These are phyloP conservation scores for Stichopus chloronotus DNA, from an alignment of 35 echinoderm and acorn worm genomes.

Conservation along the genomic window DNA sequence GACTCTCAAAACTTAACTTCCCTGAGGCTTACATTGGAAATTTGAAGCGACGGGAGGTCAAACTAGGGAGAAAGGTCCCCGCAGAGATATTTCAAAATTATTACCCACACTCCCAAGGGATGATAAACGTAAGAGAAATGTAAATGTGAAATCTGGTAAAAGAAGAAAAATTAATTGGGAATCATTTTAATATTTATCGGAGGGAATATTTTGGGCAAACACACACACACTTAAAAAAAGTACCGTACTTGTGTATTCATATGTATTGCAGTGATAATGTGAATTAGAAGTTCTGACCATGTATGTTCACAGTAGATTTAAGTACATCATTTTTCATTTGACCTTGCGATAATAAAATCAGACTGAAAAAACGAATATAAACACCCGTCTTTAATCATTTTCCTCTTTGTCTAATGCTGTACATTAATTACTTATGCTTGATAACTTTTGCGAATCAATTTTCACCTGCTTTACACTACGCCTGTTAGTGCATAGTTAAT, in stretches of 20 bases:
- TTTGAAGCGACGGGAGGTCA: background rate
- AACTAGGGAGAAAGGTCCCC: background rate
- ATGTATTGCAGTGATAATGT: background rate
- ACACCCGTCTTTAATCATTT: too few relatives aligned
- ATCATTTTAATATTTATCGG: background rate
- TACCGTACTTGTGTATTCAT: background rate
- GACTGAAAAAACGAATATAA: too few relatives aligned
- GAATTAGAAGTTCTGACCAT: background rate
- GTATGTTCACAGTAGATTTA: background rate
- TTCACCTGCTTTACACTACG: too few relatives aligned
- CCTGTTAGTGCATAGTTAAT: too few relatives aligned
- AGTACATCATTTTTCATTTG: background rate
- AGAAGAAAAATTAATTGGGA: background rate
- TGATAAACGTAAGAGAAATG: background rate
- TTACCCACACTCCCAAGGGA: background rate
- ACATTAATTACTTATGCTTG: too few relatives aligned
- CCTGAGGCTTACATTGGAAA: background rate
- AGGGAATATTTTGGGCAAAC: background rate
- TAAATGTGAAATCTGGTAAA: background rate
- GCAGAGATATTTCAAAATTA: background rate
- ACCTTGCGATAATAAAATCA: background rate
- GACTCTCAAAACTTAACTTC: slow-evolving; percentile 2
- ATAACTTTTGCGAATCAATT: too few relatives aligned
- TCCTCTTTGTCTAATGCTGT: too few relatives aligned
- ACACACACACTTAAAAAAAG: background rate